phyloP scores from a whole-genome alignment of 2,113 vertebrate species.

The Leptocoma aspasia region DNA sequence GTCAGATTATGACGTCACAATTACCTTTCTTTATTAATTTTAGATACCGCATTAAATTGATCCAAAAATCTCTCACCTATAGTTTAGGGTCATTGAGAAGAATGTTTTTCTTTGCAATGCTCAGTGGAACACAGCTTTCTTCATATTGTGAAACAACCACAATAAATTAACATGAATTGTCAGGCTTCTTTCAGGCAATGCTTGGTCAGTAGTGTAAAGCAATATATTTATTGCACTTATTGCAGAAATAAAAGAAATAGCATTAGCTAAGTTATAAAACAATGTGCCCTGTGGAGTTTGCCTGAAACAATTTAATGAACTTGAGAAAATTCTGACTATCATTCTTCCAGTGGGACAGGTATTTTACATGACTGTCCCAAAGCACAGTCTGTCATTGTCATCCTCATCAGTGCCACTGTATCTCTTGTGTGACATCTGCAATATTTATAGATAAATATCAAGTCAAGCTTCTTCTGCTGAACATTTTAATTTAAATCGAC shows the following conservation, averaged over 20 bases:
- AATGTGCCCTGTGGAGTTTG: background rate
- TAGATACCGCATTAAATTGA: background rate
- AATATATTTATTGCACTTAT: background rate
- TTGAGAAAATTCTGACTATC: background rate
- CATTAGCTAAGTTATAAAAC: background rate
- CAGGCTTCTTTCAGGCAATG: background rate
- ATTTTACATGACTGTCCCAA: background rate
- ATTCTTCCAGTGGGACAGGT: background rate
- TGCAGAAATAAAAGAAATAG: background rate
- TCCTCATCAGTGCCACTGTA: background rate
- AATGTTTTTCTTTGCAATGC: background rate
- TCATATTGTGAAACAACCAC: background rate
- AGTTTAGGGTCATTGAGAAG: background rate
- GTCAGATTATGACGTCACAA: background rate
- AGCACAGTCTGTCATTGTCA: background rate
- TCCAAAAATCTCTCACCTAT: background rate
- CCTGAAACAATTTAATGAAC: background rate
- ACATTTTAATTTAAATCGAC: background rate
- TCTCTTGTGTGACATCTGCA: background rate
- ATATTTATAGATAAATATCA: background rate
- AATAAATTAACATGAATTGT: background rate
- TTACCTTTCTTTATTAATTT: background rate
- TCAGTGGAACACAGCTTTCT: background rate
- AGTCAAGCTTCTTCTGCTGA: background rate
- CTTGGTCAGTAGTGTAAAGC: background rate